phyloP scores from a whole-genome alignment of 2,113 vertebrate species.

The Damaliscus lunatus region DNA sequence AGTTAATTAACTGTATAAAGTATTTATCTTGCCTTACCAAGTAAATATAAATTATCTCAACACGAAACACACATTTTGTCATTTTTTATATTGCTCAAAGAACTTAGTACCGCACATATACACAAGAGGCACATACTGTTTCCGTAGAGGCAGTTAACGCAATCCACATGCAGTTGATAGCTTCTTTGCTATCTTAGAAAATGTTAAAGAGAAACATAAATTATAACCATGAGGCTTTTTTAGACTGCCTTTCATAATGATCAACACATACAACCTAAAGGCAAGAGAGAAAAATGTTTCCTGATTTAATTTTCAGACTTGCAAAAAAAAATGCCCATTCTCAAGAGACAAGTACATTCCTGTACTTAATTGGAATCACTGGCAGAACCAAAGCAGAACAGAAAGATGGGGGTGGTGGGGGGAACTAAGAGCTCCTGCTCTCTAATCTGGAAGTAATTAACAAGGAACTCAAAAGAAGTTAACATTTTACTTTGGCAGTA shows the following conservation, averaged over 20 bases:
- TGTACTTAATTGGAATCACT: constrained; percentile 44
- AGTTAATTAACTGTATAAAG: not conserved
- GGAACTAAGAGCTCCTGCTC: not conserved
- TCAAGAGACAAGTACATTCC: constrained; percentile 51
- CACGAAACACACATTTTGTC: not conserved
- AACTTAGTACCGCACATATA: not conserved
- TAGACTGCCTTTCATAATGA: constrained; percentile 31
- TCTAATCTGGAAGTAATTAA: constrained; percentile 56
- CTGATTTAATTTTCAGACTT: constrained; percentile 57
- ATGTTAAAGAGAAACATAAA: constrained; percentile 25
- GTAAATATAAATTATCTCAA: not conserved
- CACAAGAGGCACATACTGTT: not conserved
- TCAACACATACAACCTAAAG: constrained; percentile 26
- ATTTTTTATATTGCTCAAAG: not conserved
- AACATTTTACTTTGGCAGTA: not conserved
- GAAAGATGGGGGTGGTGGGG: not conserved
- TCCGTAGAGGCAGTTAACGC: not conserved
- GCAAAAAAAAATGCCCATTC: constrained; percentile 25
- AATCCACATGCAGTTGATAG: not conserved
- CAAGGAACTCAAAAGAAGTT: constrained; percentile 49
- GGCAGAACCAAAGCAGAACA: constrained; percentile 28
- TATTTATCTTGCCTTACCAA: constrained; percentile 14
- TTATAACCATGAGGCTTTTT: constrained; percentile 21
- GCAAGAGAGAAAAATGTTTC: not conserved
- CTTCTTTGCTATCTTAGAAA: constrained; percentile 30